Percentiles rank a stretch among this genome's conserved stretches.
phyloP scores from a whole-genome alignment of 2,113 vertebrate genomes.

The Syngnathus floridae region DNA sequence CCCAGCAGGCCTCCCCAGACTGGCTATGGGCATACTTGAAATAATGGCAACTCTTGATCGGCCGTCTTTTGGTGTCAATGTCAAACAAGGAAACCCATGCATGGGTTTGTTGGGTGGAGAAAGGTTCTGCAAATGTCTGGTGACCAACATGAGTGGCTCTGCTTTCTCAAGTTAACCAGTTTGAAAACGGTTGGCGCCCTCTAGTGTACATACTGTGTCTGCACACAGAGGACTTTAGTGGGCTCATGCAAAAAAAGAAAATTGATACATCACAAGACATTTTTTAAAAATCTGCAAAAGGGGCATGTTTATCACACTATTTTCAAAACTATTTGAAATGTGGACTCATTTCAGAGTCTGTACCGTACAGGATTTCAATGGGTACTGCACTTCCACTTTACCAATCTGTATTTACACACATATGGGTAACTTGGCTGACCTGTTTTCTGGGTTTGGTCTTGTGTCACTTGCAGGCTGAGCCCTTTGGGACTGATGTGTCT shows the following conservation, averaged over 20 bases:
- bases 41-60: slow-evolving; percentile 15
- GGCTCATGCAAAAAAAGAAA: not conserved
- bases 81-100: slow-evolving; percentile 18
- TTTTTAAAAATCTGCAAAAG: too few relatives aligned
- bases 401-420: too few relatives aligned
- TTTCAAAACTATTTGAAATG: too few relatives aligned
- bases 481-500: too few relatives aligned
- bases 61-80: slow-evolving; percentile 10
- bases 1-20: slow-evolving; percentile 40
- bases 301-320: too few relatives aligned
- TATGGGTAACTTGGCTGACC: too few relatives aligned
- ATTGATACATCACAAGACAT: too few relatives aligned
- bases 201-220: not conserved
- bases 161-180: not conserved
- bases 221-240: not conserved
- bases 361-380: too few relatives aligned
- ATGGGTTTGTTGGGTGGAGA: slow-evolving; percentile 2
- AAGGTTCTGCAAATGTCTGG: slow-evolving; percentile 5
- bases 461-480: too few relatives aligned
- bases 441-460: too few relatives aligned
- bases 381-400: too few relatives aligned
- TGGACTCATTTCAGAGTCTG: too few relatives aligned
- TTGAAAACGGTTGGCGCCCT: not conserved
- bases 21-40: slow-evolving; percentile 12
- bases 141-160: not conserved